phyloP scores from a whole-genome alignment of 2,797 vertebrate genomes.

The Chrysolophus pictus region DNA sequence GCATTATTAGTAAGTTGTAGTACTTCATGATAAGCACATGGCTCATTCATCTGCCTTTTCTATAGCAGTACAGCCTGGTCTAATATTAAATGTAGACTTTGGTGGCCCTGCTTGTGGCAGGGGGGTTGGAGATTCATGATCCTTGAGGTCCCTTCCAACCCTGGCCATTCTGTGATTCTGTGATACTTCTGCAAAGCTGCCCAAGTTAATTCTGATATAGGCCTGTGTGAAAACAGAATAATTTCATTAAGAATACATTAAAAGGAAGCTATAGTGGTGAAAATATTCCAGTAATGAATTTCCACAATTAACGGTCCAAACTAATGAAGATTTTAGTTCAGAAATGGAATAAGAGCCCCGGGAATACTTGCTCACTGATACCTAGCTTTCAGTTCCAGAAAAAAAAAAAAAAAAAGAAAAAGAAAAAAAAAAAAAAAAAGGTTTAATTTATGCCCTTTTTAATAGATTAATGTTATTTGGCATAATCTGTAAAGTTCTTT shows the following conservation, averaged over 20 bases:
- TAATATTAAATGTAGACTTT: too few species aligned
- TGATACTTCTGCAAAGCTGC: slow-evolving; percentile 3
- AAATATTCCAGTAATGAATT: slow-evolving; percentile 71
- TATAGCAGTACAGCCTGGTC: background rate
- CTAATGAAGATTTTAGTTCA: slow-evolving; percentile 57
- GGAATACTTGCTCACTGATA: slow-evolving; percentile 44
- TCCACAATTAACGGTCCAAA: slow-evolving; percentile 67
- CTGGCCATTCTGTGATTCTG: too few species aligned
- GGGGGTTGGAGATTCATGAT: too few species aligned
- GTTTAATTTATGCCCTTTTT: slow-evolving; percentile 63
- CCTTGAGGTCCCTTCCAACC: too few species aligned
- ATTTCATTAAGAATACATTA: slow-evolving; percentile 69
- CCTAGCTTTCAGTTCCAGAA: slow-evolving; percentile 38
- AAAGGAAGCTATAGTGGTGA: slow-evolving; percentile 59
- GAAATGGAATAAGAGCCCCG: slow-evolving; percentile 46
- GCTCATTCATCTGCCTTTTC: slow-evolving; percentile 55
- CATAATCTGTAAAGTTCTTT: slow-evolving; percentile 69
- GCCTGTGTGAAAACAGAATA: slow-evolving; percentile 43
- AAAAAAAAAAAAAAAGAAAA: background rate
- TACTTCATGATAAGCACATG: slow-evolving; percentile 36
- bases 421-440: background rate
- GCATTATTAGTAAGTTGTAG: slow-evolving; percentile 54
- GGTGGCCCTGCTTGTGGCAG: too few species aligned
- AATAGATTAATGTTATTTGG: slow-evolving; percentile 68
- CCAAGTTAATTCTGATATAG: slow-evolving; percentile 31